Base-by-base conservation (phyloP, 2,888 invertebrate species). In the Amblyjoppa proteus region DNA sequence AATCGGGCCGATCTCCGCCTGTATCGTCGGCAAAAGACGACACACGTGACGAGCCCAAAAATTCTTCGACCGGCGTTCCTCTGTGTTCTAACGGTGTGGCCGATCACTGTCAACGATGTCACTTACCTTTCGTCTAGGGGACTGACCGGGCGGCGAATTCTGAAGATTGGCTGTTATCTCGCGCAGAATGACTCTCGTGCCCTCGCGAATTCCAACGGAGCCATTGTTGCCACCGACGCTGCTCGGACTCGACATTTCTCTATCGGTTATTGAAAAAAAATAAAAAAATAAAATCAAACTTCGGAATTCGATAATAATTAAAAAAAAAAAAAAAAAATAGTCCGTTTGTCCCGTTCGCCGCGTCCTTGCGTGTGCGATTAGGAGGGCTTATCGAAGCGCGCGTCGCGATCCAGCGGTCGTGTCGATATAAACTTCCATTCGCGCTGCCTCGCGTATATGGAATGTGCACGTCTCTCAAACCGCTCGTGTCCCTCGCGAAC, bases 161-260 rank as follows among this genome's bases (percentile, higher is more conserved):
- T 92, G 91, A 56, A 93, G 88, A 16, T 90, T 89, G n/a, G 91
- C 92, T 41, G 93, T 93, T 76, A 92, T 92, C 85, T 93, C 93
- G 34, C 91, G 90, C 45, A 93, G 87, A 51, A 92, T 89, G 11
- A 92, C 89, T 69, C 91, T 89, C 31, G 90, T 91, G 7, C 92
- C 92, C 68, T 93, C 92, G n/a, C 92, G 91, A 82, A 75, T 75
- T 51, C 83, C 88, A 6, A 87, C 75, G 20, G 89, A 76, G 45
- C 61, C 80, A 69, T 70, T 81, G 78, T 81, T 87, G 20, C 75
- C 86, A 41, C 87, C 80, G 20, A 84, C 76, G 80, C 85, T 89
- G 34, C 84, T 90, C 68, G 92, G 91, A 78, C 89, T 92, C 70
- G 92, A 91, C 92, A 92, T 92, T 69, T 66, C 85, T 74, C n/a